These are phyloP conservation scores for Andrena flavipes DNA, from an alignment of 2,888 invertebrate genomes.

Conservation along the genomic window DNA sequence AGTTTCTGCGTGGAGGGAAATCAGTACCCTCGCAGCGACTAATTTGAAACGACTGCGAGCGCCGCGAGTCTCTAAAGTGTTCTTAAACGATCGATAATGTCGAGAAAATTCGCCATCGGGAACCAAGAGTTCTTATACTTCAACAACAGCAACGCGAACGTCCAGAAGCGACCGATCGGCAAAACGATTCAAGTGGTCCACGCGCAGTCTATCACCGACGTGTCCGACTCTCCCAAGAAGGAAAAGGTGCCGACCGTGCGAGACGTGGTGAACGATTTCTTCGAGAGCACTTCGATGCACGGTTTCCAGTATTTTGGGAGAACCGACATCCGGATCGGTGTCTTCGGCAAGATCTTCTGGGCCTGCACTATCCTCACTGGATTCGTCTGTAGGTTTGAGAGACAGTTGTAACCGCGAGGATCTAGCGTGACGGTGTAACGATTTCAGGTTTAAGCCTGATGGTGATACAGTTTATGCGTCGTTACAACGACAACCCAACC, in stretches of 20 bases:
- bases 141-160: not conserved
- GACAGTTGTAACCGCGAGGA: not conserved
- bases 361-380: constrained; percentile 46
- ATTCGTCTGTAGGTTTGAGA: constrained; percentile 50
- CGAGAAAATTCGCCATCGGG: not conserved
- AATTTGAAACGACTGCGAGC: not conserved
- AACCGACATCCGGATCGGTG: constrained; percentile 31
- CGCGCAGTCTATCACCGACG: not conserved
- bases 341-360: constrained; percentile 62
- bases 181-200: constrained; percentile 12
- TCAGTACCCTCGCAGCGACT: constrained; percentile 5
- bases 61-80: no score
- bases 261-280: constrained; percentile 51
- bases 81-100: not conserved
- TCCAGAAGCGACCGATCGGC: not conserved
- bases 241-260: not conserved
- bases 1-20: constrained; percentile 10
- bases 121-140: not conserved
- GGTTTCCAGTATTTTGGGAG: constrained; percentile 66
- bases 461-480: constrained; percentile 80
- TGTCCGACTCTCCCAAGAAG: not conserved
- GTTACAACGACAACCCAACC: constrained; percentile 81
- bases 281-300: constrained; percentile 61
- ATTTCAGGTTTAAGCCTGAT: constrained; percentile 79
- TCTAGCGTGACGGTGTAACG: not conserved